A percentile compares a stretch with the other conserved stretches of the same genome.
Conservation (phyloP, 1,140 invertebrate genomes). For the Chymomyza costata region DNA sequence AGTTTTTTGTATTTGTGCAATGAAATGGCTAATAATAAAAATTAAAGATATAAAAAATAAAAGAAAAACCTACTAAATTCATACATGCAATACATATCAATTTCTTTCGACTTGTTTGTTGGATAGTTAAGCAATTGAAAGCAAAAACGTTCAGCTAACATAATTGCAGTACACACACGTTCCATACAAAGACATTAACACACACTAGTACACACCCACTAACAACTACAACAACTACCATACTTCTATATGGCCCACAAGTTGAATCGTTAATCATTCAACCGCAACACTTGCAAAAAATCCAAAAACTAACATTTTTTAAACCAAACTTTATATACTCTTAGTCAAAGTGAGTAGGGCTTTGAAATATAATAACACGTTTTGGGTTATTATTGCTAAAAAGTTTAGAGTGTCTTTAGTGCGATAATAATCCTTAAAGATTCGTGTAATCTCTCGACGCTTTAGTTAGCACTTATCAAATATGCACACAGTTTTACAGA, state of each 20-base stretch:
- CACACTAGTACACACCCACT: conserved; percentile 36
- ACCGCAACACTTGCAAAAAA: conserved; percentile 69
- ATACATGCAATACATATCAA: conserved; percentile 52
- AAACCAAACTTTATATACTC: no score
- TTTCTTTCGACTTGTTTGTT: conserved; percentile 46
- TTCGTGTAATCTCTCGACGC: no score
- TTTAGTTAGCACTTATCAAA: no score
- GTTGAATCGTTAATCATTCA: conserved; percentile 71
- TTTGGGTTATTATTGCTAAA: no score
- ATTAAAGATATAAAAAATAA: conserved; percentile 7
- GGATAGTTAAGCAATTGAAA: conserved; percentile 50
- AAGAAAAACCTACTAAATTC: no score
- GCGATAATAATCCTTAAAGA: no score
- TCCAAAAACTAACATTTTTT: conserved; percentile 27
- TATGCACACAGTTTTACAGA: no score
- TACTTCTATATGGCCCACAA: conserved; percentile 29
- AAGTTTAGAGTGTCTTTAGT: no score
- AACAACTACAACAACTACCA: conserved; percentile 8
- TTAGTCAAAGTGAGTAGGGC: no score
- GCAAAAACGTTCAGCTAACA: conserved; percentile 65
- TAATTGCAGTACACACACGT: conserved; percentile 57
- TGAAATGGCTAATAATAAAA: conserved; percentile 20
- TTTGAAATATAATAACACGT: no score
- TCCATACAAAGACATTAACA: conserved; percentile 30
- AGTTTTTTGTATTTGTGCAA: no score